These are phyloP conservation scores for Mesitornis unicolor DNA, from an alignment of 2,113 vertebrate genomes.

Conservation along the genomic window DNA sequence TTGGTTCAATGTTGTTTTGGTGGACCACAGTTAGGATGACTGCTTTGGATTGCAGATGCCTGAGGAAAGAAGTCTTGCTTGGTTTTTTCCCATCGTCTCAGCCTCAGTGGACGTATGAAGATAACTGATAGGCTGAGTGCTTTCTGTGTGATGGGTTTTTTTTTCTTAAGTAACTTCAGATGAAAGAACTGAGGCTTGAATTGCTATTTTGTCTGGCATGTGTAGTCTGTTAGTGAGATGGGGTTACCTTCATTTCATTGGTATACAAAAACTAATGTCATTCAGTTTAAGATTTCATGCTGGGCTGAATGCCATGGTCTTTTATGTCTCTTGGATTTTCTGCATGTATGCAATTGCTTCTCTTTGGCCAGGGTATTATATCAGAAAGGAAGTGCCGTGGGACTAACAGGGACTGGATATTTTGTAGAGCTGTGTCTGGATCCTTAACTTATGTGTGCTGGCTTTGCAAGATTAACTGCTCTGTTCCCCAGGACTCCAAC, in stretches of 20 bases:
- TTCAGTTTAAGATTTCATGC: neutral
- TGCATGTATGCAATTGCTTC: neutral
- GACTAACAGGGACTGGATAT: neutral
- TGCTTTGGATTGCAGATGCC: neutral
- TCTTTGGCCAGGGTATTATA: neutral
- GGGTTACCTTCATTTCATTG: neutral
- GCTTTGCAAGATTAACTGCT: neutral
- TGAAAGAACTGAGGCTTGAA: neutral
- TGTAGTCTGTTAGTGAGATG: neutral
- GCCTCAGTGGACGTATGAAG: neutral
- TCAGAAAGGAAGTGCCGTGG: neutral
- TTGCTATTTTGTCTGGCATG: neutral
- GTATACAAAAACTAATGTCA: neutral
- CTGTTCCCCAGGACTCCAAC: neutral
- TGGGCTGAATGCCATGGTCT: neutral
- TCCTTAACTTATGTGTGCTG: neutral
- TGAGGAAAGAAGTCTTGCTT: neutral
- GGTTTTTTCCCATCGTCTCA: neutral
- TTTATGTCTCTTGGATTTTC: neutral
- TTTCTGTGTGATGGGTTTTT: neutral
- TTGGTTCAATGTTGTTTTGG: neutral
- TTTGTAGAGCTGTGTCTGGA: neutral
- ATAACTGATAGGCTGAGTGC: neutral
- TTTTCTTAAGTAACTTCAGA: neutral
- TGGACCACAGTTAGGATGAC: neutral